Percentiles rank a stretch among this genome's conserved stretches.
These are phyloP conservation scores for Acanthosepion pharaonis DNA, from an alignment of 2,888 invertebrate species.

Conservation along the genomic window DNA sequence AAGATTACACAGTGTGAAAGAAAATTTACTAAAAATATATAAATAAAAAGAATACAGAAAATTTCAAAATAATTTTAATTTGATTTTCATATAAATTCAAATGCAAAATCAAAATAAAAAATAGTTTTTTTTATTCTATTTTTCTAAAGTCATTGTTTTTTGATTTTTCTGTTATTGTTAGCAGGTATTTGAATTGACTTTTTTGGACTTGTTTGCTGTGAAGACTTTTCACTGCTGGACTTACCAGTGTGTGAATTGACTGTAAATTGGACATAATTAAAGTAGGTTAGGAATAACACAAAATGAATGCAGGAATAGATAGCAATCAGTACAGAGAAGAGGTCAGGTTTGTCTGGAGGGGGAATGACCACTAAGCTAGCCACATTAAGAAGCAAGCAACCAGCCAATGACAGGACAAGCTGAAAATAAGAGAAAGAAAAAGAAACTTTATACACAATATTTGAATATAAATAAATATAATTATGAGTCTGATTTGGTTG, in stretches of 20 bases:
- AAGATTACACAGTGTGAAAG: no score
- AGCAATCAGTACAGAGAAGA: slow-evolving; percentile 87
- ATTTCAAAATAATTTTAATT: no score
- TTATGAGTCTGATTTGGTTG: background rate
- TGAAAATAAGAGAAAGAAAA: slow-evolving; percentile 59
- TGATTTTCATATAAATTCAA: no score
- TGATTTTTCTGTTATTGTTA: background rate
- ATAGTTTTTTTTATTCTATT: background rate
- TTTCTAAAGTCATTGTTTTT: background rate
- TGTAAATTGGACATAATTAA: slow-evolving; percentile 67
- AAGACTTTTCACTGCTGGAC: background rate
- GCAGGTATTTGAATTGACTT: background rate
- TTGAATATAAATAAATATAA: background rate
- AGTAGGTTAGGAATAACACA: slow-evolving; percentile 75
- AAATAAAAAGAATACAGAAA: no score
- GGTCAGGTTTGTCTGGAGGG: slow-evolving; percentile 85
- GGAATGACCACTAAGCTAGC: slow-evolving; percentile 79
- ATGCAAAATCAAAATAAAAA: background rate
- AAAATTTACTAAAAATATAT: no score
- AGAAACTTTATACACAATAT: background rate
- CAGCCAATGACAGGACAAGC: slow-evolving; percentile 78
- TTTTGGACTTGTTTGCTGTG: background rate
- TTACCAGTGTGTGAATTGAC: background rate
- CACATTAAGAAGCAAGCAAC: slow-evolving; percentile 80
- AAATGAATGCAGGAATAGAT: slow-evolving; percentile 89